Conservation (phyloP, 1,140 invertebrate species). For the Dendrolimus kikuchii region DNA sequence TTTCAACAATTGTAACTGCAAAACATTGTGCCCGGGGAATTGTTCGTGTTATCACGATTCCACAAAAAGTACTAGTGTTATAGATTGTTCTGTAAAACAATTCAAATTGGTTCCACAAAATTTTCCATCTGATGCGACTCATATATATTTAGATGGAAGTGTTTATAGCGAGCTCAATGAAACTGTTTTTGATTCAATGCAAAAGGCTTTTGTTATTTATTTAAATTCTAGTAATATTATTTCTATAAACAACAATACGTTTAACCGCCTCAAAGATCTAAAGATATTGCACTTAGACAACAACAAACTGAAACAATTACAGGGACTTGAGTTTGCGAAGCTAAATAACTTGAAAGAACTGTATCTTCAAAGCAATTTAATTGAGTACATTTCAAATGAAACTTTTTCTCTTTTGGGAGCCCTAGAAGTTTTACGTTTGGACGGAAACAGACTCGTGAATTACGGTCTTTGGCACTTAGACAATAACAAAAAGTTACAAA, state of each 20-base stretch:
- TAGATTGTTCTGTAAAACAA: constrained; percentile 84
- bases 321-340: constrained; percentile 88
- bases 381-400: constrained; percentile 83
- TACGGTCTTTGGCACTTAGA: constrained; percentile 87
- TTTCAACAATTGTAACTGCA: constrained; percentile 89
- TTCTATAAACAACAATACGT: constrained; percentile 89
- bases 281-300: constrained; percentile 88
- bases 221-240: constrained; percentile 87
- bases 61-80: constrained; percentile 88
- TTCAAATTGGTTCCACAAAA: constrained; percentile 79
- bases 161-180: constrained; percentile 82
- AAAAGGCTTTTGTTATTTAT: constrained; percentile 86
- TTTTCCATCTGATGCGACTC: constrained; percentile 92
- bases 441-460: constrained; percentile 85
- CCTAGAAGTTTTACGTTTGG: constrained; percentile 85
- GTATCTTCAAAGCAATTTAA: constrained; percentile 89
- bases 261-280: constrained; percentile 84
- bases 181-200: constrained; percentile 88
- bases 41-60: constrained; percentile 91
- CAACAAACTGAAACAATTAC: constrained; percentile 83
- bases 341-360: constrained; percentile 85
- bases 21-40: constrained; percentile 88
- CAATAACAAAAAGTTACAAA: constrained; percentile 75
- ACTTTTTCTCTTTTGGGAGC: constrained; percentile 84
- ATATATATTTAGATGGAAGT: constrained; percentile 90